Conservation (phyloP, 2,888 invertebrate genomes). For the Apodemia duryi region DNA sequence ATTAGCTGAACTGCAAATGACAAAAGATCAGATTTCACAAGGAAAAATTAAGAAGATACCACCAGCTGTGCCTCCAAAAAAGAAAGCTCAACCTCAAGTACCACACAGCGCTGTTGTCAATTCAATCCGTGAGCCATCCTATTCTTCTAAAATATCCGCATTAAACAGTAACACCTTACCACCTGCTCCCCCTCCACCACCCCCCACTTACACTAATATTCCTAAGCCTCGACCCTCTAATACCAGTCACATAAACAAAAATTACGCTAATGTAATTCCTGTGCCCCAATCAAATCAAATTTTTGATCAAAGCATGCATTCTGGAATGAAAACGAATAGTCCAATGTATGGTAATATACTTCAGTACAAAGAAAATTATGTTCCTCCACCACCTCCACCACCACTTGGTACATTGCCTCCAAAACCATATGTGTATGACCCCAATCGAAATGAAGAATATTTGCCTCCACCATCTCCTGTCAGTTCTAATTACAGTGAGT, state of each 20-base stretch:
- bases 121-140: slow-evolving; percentile 85
- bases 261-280: slow-evolving; percentile 60
- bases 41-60: slow-evolving; percentile 81
- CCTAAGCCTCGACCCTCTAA: slow-evolving; percentile 34
- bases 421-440: slow-evolving; percentile 46
- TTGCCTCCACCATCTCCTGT: slow-evolving; percentile 93
- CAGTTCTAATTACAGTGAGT: slow-evolving; percentile 93
- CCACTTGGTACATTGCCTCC: slow-evolving; percentile 37
- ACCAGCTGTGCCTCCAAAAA: slow-evolving; percentile 90
- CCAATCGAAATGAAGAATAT: slow-evolving; percentile 81
- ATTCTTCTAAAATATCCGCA: slow-evolving; percentile 78
- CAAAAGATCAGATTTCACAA: slow-evolving; percentile 59
- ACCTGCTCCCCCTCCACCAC: slow-evolving; percentile 44
- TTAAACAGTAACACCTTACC: slow-evolving; percentile 49
- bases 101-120: slow-evolving; percentile 87
- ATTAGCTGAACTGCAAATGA: slow-evolving; percentile 83
- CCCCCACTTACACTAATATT: slow-evolving; percentile 49
- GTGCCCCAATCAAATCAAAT: slow-evolving; percentile 40
- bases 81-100: slow-evolving; percentile 83
- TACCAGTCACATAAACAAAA: slow-evolving; percentile 42
- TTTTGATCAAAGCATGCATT: slow-evolving; percentile 39
- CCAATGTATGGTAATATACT: slow-evolving; percentile 81
- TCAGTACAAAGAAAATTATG: slow-evolving; percentile 60
- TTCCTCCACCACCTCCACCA: slow-evolving; percentile 73
- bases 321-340: slow-evolving; percentile 47